A percentile compares a stretch with the other conserved stretches of the same genome.
Evolutionary conservation across 37 sponge, comb jelly and placozoan species (phyloP).

Genomic region (Corticium candelabrum): DNA sequence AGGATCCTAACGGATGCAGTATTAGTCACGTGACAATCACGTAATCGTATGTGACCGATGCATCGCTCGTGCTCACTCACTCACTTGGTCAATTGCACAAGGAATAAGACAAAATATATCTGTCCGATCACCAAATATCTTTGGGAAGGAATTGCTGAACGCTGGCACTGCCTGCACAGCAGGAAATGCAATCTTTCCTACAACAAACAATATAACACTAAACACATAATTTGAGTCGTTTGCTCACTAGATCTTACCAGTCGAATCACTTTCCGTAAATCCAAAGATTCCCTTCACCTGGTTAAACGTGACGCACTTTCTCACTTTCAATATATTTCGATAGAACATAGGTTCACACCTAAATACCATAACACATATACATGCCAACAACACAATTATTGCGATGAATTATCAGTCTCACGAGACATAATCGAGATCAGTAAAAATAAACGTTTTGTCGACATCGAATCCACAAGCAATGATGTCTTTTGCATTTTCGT

Average conservation of each 20-base stretch:
- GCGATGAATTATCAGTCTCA: not conserved
- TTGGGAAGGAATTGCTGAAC: constrained; percentile 87
- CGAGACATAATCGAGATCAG: constrained; percentile 91
- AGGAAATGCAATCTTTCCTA: constrained; percentile 87
- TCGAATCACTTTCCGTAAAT: constrained; percentile 81
- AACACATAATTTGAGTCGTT: too few species aligned
- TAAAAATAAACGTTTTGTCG: constrained; percentile 97
- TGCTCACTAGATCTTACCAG: too few species aligned
- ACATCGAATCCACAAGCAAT: constrained; percentile 94
- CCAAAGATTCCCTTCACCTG: constrained; percentile 97
- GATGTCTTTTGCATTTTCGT: constrained; percentile 97
- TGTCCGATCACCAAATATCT: constrained; percentile 86
- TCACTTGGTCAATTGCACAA: constrained; percentile 98
- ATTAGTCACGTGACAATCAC: not conserved
- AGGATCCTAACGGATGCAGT: constrained; percentile 89
- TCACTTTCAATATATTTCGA: constrained; percentile 60
- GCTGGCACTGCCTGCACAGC: constrained; percentile 96
- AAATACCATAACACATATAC: not conserved
- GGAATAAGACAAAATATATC: constrained; percentile 91
- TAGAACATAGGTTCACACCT: constrained; percentile 58
- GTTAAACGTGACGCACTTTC: constrained; percentile 94
- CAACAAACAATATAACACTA: too few species aligned
- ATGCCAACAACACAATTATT: not conserved
- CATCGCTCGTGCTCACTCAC: not conserved
- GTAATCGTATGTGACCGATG: not conserved